Evolutionary conservation across 2,113 vertebrate genomes (phyloP).

Genomic region (Thinocorus orbignyianus): DNA sequence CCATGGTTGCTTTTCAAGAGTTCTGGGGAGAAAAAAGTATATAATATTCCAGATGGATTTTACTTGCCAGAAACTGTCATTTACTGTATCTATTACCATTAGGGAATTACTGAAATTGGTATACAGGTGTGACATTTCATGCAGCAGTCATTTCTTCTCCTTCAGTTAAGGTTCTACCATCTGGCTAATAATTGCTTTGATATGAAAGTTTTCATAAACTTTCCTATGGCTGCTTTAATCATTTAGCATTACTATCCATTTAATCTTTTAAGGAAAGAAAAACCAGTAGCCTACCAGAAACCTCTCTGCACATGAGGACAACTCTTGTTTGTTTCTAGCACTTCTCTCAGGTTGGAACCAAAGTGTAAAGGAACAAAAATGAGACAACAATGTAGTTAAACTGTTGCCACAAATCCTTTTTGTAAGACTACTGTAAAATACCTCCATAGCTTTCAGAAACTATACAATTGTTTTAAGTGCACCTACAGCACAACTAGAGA

Average conservation of each 20-base stretch:
- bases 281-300: background rate
- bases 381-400: constrained; percentile 1
- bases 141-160: background rate
- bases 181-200: constrained; percentile 53
- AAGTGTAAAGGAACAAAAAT: background rate
- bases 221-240: constrained; percentile 27
- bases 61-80: constrained; percentile 32
- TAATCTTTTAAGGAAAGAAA: background rate
- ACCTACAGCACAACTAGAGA: background rate
- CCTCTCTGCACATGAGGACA: background rate
- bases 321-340: constrained; percentile 8
- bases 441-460: background rate
- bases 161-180: constrained; percentile 5
- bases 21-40: constrained; percentile 4
- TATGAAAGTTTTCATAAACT: constrained; percentile 34
- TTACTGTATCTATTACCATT: background rate
- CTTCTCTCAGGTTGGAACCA: constrained; percentile 10
- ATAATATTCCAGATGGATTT: constrained; percentile 66
- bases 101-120: constrained; percentile 13
- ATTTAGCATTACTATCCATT: background rate
- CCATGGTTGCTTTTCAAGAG: constrained; percentile 52
- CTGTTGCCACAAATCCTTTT: background rate
- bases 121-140: constrained; percentile 33
- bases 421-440: background rate
- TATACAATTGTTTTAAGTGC: background rate